phyloP scores from a whole-genome alignment of 2,113 vertebrate species.

The Willisornis vidua region DNA sequence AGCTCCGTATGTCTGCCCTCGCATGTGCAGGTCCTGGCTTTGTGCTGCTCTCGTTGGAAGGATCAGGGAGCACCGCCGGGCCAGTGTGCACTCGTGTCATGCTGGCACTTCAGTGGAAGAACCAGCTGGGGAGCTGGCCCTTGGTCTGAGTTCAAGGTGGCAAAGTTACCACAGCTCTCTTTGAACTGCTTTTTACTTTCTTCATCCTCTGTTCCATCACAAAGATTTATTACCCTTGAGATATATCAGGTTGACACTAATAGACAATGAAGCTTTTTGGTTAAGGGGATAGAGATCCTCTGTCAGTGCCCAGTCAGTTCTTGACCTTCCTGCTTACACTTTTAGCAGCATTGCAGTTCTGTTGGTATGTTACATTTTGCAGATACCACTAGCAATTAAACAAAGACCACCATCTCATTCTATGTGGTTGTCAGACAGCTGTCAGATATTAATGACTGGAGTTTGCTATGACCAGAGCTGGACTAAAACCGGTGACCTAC shows the following conservation, averaged over 20 bases:
- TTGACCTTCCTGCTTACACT: constrained; percentile 20
- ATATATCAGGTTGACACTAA: constrained; percentile 1
- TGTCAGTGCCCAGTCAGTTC: background rate
- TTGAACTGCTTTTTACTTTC: background rate
- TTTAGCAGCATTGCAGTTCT: background rate
- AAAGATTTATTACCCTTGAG: constrained; percentile 19
- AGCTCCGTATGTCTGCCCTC: background rate
- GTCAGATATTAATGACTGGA: background rate
- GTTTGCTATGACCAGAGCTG: background rate
- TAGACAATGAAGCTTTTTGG: constrained; percentile 4
- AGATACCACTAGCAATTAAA: background rate
- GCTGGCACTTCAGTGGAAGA: background rate
- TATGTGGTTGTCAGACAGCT: background rate
- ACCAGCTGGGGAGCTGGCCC: background rate
- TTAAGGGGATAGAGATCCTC: background rate
- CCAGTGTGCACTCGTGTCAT: background rate
- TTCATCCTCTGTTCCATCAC: background rate
- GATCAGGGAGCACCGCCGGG: background rate
- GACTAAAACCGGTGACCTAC: constrained; percentile 38
- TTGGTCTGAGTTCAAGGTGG: background rate
- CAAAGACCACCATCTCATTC: background rate
- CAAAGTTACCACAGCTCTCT: background rate
- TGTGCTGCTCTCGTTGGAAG: background rate
- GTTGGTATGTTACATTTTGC: background rate
- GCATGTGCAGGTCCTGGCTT: background rate